Conservation (phyloP, 2,113 vertebrate genomes). For the Stomatorhinus ivindoensis region DNA sequence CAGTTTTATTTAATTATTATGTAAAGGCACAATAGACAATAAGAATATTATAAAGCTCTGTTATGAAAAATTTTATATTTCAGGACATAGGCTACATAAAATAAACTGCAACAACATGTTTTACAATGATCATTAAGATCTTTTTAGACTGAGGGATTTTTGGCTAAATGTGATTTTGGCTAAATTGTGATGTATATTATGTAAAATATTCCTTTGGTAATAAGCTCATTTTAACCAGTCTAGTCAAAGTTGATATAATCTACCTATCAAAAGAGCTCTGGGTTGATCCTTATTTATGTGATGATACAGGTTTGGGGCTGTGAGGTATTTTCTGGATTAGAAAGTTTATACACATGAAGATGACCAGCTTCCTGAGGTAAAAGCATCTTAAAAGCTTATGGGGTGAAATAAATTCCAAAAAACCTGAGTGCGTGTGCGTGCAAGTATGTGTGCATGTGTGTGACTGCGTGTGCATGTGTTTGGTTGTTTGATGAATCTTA, state of each 20-base stretch:
- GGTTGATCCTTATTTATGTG: not conserved
- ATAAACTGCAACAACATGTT: not conserved
- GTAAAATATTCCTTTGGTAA: not conserved
- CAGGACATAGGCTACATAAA: not conserved
- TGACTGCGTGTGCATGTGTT: not conserved
- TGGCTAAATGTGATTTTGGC: not conserved
- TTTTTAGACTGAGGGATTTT: not conserved
- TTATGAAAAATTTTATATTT: not conserved
- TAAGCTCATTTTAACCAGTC: not conserved
- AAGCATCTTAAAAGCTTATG: not conserved
- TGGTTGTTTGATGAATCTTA: not conserved
- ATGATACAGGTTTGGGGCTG: not conserved
- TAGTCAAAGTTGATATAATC: not conserved
- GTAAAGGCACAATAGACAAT: not conserved
- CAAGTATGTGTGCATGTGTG: too few relatives aligned
- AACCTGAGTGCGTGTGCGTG: not conserved
- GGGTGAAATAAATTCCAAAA: not conserved
- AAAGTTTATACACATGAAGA: not conserved
- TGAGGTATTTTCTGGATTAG: not conserved
- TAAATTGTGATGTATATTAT: not conserved
- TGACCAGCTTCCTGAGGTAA: not conserved
- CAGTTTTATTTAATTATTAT: not conserved
- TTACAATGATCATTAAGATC: not conserved
- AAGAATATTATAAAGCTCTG: not conserved
- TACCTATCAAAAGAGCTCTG: not conserved